Conservation (phyloP, 2,113 vertebrate species). For the Atherinomorus stipes region DNA sequence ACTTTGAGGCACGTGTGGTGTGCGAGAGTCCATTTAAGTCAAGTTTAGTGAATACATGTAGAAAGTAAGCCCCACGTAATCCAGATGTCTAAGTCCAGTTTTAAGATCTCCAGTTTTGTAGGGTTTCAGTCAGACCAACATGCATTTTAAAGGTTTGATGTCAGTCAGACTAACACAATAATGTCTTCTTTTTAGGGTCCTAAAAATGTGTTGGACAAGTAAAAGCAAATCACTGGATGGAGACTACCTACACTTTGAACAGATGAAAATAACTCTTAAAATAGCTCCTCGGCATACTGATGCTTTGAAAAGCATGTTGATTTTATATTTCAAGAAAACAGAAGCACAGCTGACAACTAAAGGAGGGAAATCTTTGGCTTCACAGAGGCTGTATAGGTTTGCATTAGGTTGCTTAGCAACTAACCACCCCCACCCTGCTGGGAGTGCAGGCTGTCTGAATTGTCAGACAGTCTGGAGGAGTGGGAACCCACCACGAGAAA, state of each 20-base stretch:
- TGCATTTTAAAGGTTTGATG: too few species aligned
- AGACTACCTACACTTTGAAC: background rate
- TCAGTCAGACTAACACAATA: too few species aligned
- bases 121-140: too few species aligned
- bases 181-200: too few species aligned
- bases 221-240: background rate
- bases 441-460: constrained; percentile 61
- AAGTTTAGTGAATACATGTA: too few species aligned
- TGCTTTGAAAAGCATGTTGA: constrained; percentile 5
- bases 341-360: constrained; percentile 17
- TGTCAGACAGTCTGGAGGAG: constrained; percentile 69
- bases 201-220: too few species aligned
- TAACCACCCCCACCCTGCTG: constrained; percentile 62
- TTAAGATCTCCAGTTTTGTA: too few species aligned
- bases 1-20: too few species aligned
- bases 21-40: too few species aligned
- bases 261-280: background rate
- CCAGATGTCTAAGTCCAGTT: too few species aligned
- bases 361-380: constrained; percentile 47
- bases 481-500: constrained; percentile 47
- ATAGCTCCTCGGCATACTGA: background rate
- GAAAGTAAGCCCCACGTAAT: too few species aligned
- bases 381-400: constrained; percentile 50
- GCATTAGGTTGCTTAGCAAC: constrained; percentile 73
- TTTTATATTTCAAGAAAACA: constrained; percentile 41